Evolutionary conservation across 2,888 invertebrate genomes (phyloP), one percentile per base, ranked within the genome.

Genomic region (Clanis bilineata): DNA sequence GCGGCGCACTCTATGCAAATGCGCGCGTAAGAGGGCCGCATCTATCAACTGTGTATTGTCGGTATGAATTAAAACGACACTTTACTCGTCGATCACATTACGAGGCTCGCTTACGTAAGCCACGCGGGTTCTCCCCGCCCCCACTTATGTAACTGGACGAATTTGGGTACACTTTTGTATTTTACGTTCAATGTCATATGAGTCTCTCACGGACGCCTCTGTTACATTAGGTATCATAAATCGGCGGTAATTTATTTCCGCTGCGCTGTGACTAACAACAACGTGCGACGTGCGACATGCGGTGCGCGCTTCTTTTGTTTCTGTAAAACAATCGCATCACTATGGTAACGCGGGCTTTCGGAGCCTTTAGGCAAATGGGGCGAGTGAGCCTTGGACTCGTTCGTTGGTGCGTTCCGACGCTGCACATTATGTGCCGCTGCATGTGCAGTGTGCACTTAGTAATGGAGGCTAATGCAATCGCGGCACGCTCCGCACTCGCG

Each of bases 81-180:
- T 51, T 59, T 54, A 38, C 47, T 51, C 32, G 7, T 23, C 38
- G 22, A 25, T 15, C 23, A 22, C 38, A 44, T 51, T 76, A 76
- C 73, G 79, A 83, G 85, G 75, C 82, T 70, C 66, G 77, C 86
- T 90, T 90, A 90, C 90, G 89, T 90, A 90, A 90, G 87, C 83
- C 73, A 76, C 69, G 68, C 69, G 67, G 74, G 70, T 71, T 66
- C 71, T 76, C 83, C 80, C 82, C 86, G 73, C 83, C 86, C 81
- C 80, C 81, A 80, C 84, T 90, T 90, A 90, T 87, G 83, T 90
- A 90, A 90, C 89, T 82, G 76, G 63, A 76, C 80, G 80, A 80
- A 82, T 86, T 51, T 76, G 71, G 71, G 71, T 66, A 62, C 68
- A 77, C 73, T 78, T 80, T 80, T 79, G 80, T 79, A 76, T 74